A percentile compares a stretch with the other conserved stretches of the same genome.
These are phyloP conservation scores for Dryomyza anilis DNA, from an alignment of 2,888 invertebrate species.

Conservation along the genomic window DNA sequence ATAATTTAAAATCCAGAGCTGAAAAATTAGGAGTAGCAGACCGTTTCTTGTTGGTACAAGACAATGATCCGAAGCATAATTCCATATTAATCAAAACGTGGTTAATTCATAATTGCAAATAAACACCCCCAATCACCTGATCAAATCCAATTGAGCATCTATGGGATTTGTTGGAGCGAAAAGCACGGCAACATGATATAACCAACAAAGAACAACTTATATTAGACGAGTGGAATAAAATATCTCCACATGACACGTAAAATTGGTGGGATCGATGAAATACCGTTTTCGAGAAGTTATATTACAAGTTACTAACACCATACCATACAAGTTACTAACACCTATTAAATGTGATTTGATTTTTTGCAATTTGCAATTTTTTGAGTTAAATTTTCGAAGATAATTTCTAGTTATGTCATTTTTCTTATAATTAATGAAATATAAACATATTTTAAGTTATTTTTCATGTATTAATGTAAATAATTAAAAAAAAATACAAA, in stretches of 20 bases:
- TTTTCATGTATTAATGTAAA: too few species aligned
- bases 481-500: too few species aligned
- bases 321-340: slow-evolving; percentile 1
- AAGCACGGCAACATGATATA: slow-evolving; percentile 3
- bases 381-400: too few species aligned
- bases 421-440: too few species aligned
- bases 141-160: neutral
- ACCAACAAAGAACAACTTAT: slow-evolving; percentile 4
- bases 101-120: slow-evolving; percentile 10
- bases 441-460: too few species aligned
- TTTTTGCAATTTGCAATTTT: too few species aligned
- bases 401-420: too few species aligned
- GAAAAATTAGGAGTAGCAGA: neutral
- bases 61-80: slow-evolving; percentile 8
- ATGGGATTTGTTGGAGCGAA: neutral
- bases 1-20: neutral
- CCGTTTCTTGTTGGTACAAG: slow-evolving; percentile 10
- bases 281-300: neutral
- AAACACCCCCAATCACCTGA: neutral
- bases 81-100: neutral
- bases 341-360: neutral
- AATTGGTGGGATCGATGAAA: slow-evolving; percentile 5
- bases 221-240: slow-evolving; percentile 6
- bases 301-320: slow-evolving; percentile 3
- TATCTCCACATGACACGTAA: neutral